Evolutionary conservation across 2,797 vertebrate genomes (phyloP), one percentile per base, ranked within the genome.

Genomic region (Cercopithecus mitis): DNA sequence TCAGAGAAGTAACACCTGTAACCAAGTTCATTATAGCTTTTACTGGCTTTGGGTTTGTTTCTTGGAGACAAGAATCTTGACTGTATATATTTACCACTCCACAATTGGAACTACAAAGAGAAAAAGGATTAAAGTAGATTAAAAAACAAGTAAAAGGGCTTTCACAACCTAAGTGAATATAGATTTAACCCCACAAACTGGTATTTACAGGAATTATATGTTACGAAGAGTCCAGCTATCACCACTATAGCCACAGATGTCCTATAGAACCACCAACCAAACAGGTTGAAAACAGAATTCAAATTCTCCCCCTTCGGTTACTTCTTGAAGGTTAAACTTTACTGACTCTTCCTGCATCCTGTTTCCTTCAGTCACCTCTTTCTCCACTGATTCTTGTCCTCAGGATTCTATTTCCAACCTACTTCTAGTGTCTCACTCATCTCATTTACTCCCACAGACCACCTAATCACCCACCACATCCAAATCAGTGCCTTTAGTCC

Each of bases 21-120:
- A 99, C 98, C 52, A 99, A 98, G 98, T 99, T 99, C 99, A 99
- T 99, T 90, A 99, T 96, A 0, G 99, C 98, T 97, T 99, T 99
- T 64, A 99, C 97, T 43, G 99, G 99, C 92, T 98, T 99, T 24
- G 99, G 99, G 94, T 36, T 98, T 30, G 92, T 91, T 22, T 99
- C 98, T 39, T 98, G 99, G 13, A 99, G 98, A 98, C 99, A 99
- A 91, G 97, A 98, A 94, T 99, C 99, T 97, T 99, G 99, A 22
- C 98, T 98, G 97, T 99, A 99, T 67, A 99, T 84, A 97, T 99
- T 99, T 91, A 99, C 99, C 97, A 99, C 99, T 9, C 99, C 99
- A 1, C 99, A 99, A 98, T 98, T 98, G 73, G 99, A 99, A 75
- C 99, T 99, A 97, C 22, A 96, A 97, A 92, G 36, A 96, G n/a